Evolutionary conservation across 2,888 invertebrate genomes (phyloP).

Genomic region (Sminthurinus aureus): DNA sequence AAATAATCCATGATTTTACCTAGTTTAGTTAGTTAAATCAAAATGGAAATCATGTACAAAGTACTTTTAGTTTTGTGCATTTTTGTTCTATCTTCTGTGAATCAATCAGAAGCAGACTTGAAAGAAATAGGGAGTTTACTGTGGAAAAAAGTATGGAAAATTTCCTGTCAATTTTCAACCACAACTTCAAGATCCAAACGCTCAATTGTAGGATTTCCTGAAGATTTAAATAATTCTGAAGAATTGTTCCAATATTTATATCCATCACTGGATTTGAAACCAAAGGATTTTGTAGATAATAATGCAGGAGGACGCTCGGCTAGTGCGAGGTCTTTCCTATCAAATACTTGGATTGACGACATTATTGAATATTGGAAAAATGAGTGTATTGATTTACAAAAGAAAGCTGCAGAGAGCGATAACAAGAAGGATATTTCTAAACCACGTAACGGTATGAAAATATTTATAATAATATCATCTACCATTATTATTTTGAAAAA

Average conservation of each 20-base stretch:
- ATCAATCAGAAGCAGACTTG: neutral
- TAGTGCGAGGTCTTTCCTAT: neutral
- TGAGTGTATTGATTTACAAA: neutral
- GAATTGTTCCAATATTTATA: conserved; percentile 54
- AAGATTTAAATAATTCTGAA: conserved; percentile 46
- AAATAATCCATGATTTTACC: no score
- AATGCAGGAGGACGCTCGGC: no score
- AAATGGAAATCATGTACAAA: neutral
- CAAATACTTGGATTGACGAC: neutral
- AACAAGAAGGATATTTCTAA: neutral
- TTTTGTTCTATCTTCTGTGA: neutral
- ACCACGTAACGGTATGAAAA: no score
- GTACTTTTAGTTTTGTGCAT: neutral
- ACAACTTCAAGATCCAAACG: neutral
- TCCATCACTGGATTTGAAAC: conserved; percentile 46
- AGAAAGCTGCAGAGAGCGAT: neutral
- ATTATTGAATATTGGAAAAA: neutral
- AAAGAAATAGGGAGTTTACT: no score
- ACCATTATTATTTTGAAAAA: no score
- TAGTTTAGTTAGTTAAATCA: no score
- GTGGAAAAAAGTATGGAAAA: conserved; percentile 49
- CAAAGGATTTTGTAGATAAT: conserved; percentile 44
- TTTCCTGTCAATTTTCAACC: conserved; percentile 47
- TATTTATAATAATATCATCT: no score
- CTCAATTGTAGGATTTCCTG: conserved; percentile 35